Percentiles rank a stretch among this genome's conserved stretches.
Evolutionary conservation across 2,797 vertebrate genomes (phyloP).

Genomic region (Podarcis siculus): DNA sequence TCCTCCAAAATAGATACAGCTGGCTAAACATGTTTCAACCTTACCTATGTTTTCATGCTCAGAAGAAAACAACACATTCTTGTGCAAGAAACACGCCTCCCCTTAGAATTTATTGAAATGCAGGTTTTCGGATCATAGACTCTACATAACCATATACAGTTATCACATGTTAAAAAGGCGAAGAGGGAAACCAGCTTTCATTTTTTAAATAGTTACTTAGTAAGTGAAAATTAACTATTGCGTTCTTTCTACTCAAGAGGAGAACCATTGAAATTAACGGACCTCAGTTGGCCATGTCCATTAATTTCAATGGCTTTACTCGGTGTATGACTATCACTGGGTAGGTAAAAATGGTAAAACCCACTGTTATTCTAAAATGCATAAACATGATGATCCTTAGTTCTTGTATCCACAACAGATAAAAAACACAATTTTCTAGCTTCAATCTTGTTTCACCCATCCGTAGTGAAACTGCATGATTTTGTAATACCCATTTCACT

Average conservation of each 20-base stretch:
- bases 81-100: not conserved
- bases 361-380: constrained; percentile 32
- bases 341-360: too few species aligned
- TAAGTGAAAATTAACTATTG: not conserved
- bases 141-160: constrained; percentile 39
- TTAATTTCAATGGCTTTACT: too few species aligned
- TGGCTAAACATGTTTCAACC: not conserved
- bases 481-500: not conserved
- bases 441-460: constrained; percentile 5
- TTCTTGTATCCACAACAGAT: constrained; percentile 5
- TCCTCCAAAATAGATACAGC: not conserved
- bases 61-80: not conserved
- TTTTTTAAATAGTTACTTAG: constrained; percentile 35
- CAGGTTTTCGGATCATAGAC: constrained; percentile 20
- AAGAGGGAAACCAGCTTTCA: constrained; percentile 38
- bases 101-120: constrained; percentile 29
- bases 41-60: not conserved
- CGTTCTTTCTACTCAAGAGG: too few species aligned
- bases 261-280: too few species aligned
- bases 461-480: not conserved
- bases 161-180: constrained; percentile 52
- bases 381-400: not conserved
- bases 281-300: too few species aligned
- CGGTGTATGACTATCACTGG: too few species aligned
- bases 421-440: not conserved